Percentiles rank a stretch among this genome's conserved stretches.
phyloP scores from a whole-genome alignment of 2,797 vertebrate species.

The Hozukius guyotensis region DNA sequence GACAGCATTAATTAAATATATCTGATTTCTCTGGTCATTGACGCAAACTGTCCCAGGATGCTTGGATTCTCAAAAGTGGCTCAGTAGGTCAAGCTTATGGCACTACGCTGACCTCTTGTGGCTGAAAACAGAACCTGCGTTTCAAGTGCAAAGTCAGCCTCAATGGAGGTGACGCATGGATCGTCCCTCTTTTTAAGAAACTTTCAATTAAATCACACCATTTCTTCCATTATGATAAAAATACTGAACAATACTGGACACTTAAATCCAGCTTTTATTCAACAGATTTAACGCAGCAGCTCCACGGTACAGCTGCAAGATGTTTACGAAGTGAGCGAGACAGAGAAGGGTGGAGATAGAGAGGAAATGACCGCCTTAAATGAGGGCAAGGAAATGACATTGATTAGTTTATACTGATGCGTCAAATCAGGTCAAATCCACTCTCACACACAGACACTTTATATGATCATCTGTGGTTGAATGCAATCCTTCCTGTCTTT shows the following conservation, averaged over 20 bases:
- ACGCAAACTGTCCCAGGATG: neutral
- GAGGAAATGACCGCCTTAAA: constrained; percentile 19
- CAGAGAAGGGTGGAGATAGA: neutral
- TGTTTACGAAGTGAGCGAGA: neutral
- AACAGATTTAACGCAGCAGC: neutral
- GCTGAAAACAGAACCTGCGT: constrained; percentile 30
- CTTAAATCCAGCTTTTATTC: neutral
- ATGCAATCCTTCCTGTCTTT: neutral
- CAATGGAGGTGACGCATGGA: neutral
- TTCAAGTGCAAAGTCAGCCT: neutral
- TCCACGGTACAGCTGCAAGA: neutral
- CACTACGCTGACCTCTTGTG: constrained; percentile 69
- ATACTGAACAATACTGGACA: neutral
- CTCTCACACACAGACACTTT: neutral
- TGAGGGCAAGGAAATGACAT: constrained; percentile 20
- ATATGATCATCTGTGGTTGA: neutral
- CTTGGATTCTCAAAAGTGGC: neutral
- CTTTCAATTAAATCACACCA: neutral
- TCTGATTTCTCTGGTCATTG: neutral
- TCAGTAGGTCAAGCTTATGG: constrained; percentile 7
- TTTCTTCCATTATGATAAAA: neutral
- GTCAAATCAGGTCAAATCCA: constrained; percentile 12
- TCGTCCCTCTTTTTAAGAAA: neutral
- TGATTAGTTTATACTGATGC: constrained; percentile 22
- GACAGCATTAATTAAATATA: neutral